Evolutionary conservation across 2,888 invertebrate species (phyloP), one percentile per base, ranked within the genome.

Genomic region (Blastobasis adustella): DNA sequence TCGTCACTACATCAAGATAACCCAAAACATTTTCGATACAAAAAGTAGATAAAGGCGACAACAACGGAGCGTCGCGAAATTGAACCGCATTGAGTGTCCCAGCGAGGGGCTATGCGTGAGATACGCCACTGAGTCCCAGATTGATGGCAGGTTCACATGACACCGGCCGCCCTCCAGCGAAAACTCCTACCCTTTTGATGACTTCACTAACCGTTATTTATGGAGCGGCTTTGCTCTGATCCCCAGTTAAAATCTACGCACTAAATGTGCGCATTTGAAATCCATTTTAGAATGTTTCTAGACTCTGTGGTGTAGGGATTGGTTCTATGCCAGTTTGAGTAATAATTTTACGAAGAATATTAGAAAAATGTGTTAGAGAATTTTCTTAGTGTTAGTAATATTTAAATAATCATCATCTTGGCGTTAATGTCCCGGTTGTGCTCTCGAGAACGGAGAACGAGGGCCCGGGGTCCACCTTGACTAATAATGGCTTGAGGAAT

Each of bases 151-250:
- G 80, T 84, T 85, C 82, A 83, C 85, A 86, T 85, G 86, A 81
- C 83, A 85, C 73, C 71, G 76, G 75, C 74, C 75, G 74, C 77
- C 79, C 79, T 75, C 23, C 74, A 76, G 70, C 76, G 66, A 78
- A 76, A 75, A 70, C 73, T 66, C 66, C 70, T 77, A 79, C 83
- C 85, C 85, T 83, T 83, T 80, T 84, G 86, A 87, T 81, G 83
- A 85, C 85, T 87, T 83, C 79, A 85, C 84, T 86, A 84, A 82
- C 82, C 70, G 79, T 82, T 81, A 85, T 86, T 84, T 84, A 85
- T 82, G 76, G 76, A 69, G 61, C 63, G 76, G 81, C 75, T 84
- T 80, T 76, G 66, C 73, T 69, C 69, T 74, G 73, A 81, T 79
- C 76, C 75, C 69, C 65, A 65, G 65, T 67, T 69, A 66, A 73